Evolutionary conservation across 37 sponge, comb jelly and placozoan genomes (phyloP), one percentile per base, ranked within the genome.

Genomic region (Ianthella basta): DNA sequence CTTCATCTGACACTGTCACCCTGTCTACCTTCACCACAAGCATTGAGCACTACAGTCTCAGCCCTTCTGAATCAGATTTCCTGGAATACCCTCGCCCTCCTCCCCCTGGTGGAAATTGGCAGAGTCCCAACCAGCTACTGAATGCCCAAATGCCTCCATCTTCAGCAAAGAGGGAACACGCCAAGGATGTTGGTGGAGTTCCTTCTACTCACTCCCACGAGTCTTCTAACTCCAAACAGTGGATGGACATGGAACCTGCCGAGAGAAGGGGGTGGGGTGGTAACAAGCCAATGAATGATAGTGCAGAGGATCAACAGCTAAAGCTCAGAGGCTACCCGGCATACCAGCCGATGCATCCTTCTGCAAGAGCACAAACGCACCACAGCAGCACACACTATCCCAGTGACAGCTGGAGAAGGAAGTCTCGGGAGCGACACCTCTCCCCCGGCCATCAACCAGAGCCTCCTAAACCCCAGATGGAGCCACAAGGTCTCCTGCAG

Each of bases 61-160:
- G 78, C 25, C 78, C 78, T 1, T 75, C 78, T 25, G 78, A 75
- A 23, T 75, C 78, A 38, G 78, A 75, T 75, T 13, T 75, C 20
- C 24, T 18, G 25, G 37, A 36, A 4, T 75, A 36, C 21, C 78
- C 78, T 25, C 78, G 78, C 6, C 78, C 78, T 5, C 78, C 78
- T 75, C 78, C 78, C 14, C 78, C 78, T 41, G 78, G 78, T 24
- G 78, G 14, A 36, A 44, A 38, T 25, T 75, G 78, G 78, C 38
- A 75, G n/a, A 36, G 54, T 50, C 34, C 70, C 4, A 32, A 69
- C 34, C 35, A 69, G 35, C 3, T 18, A 1, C 78, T 40, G 25
- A 39, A 1, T 1, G 12, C 44, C 1, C 21, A 39, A 1, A 0
- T 69, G 18, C 29, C 29, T 18, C 70, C 35, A 6, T 1, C 0